Evolutionary conservation across 2,888 invertebrate species (phyloP), one percentile per base, ranked within the genome.

Genomic region (Pemphredon lugubris): DNA sequence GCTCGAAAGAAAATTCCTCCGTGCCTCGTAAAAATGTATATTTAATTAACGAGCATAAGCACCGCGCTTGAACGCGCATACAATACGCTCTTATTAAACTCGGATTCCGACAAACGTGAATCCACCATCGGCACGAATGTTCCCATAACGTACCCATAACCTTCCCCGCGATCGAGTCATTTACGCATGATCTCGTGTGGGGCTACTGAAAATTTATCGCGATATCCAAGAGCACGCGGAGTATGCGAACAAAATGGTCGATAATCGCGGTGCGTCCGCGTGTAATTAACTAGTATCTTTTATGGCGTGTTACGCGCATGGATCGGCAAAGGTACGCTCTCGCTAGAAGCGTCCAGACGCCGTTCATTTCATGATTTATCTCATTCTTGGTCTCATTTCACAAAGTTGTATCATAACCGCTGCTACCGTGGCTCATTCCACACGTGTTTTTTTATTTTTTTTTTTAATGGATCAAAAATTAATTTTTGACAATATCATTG

Each of bases 241-340:
- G 57, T 69, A 71, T 71, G 71, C 63, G 70, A 71, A 71, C 70
- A 70, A 71, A 71, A 69, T 70, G 63, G 71, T 30, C 70, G 70
- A 70, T 58, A 70, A 71, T 47, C 63, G 57, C 47, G 39, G 47
- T 42, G 69, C 61, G 48, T 61, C 48, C 23, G 11, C 23, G 61
- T 63, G 51, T 71, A 71, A 70, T 69, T 71, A 70, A 47, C 69
- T 45, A 57, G 47, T 70, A 69, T 71, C 61, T 42, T 63, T 71
- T 69, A 69, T 34, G 51, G 57, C 63, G 63, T 70, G 71, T 69
- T 63, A 71, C 63, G 57, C 57, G 53, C 45, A 53, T 50, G 57
- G 48, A 32, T 63, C 45, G 42, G 57, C 63, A 70, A 63, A n/a
- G n/a, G n/a, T n/a, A n/a, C n/a, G n/a, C n/a, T n/a, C n/a, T n/a